These are phyloP conservation scores for Capitella teleta DNA, from an alignment of 1,140 invertebrate genomes.

Conservation along the genomic window DNA sequence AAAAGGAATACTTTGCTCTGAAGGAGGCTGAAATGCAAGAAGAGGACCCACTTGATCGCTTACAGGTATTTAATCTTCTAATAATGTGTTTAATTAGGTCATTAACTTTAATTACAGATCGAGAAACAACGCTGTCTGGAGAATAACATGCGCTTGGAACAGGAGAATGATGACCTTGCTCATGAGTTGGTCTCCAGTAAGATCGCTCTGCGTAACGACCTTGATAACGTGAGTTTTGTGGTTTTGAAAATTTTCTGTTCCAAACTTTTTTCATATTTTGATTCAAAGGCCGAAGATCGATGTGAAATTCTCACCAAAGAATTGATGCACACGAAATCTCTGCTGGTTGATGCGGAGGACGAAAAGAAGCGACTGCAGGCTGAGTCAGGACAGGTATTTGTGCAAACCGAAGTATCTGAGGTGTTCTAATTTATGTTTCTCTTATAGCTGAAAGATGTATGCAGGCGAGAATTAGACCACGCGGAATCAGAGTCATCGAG, in stretches of 20 bases:
- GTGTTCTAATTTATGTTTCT: not conserved
- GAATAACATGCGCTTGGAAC: conserved; percentile 48
- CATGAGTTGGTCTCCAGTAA: conserved; percentile 53
- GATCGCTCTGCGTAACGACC: conserved; percentile 45
- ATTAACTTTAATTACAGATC: conserved; percentile 27
- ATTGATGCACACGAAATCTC: conserved; percentile 59
- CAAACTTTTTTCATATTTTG: not conserved
- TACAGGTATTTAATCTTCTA: too few species aligned
- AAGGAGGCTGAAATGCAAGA: conserved; percentile 54
- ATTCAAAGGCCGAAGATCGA: conserved; percentile 55
- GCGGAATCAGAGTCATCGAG: conserved; percentile 56
- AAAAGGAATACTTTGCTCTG: conserved; percentile 74
- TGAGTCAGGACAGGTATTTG: conserved; percentile 57
- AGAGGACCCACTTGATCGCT: conserved; percentile 50
- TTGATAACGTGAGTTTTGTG: conserved; percentile 45
- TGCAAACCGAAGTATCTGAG: not conserved
- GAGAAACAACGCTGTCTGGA: conserved; percentile 49
- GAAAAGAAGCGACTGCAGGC: conserved; percentile 67
- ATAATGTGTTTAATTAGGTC: too few species aligned
- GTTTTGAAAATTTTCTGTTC: not conserved
- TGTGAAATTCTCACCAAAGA: conserved; percentile 69
- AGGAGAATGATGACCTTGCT: conserved; percentile 56
- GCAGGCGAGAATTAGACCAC: conserved; percentile 64
- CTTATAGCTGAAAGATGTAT: conserved; percentile 64
- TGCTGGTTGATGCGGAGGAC: conserved; percentile 65